Evolutionary conservation across 2,888 invertebrate species (phyloP), one percentile per base, ranked within the genome.

Genomic region (Mythimna lalbum): DNA sequence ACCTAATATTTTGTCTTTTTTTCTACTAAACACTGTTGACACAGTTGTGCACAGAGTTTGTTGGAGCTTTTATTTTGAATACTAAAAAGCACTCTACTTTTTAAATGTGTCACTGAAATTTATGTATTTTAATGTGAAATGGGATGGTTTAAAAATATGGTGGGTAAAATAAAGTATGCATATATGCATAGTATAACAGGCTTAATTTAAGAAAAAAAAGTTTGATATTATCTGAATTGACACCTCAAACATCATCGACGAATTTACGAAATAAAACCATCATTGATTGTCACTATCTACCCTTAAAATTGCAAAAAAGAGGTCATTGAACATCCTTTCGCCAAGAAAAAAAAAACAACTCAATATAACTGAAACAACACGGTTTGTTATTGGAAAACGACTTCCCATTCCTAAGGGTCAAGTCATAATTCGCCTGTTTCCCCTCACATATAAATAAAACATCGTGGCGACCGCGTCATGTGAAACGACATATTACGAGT

Each of bases 391-490:
- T 81, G 76, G 65, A 75, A 78, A 65, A 55, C 63, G 66, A 80
- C 75, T 83, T 80, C 76, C 71, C 80, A 77, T 81, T 78, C 73
- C 80, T 76, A 62, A 70, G 84, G 81, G 81, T 82, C 81, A 85
- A 79, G 78, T 84, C 84, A 86, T 88, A 89, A 87, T 87, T 83
- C 86, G 83, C 80, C 83, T 78, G 78, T 80, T 87, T 82, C 87
- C 83, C 82, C 82, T 81, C 78, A 17, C 57, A 47, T 87, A 90
- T 92, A 91, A 91, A 93, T 92, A 93, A 93, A 90, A 92, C 91
- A 93, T 90, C 69, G 81, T 77, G 82, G 75, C 79, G 76, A 63
- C 80, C 79, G 81, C 85, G 88, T 89, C 90, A 90, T 84, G 84
- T 85, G 84, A 86, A 86, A 84, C 86, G 86, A 85, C 87, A 83